Evolutionary conservation across 2,797 vertebrate species (phyloP).

Genomic region (Sparus aurata): DNA sequence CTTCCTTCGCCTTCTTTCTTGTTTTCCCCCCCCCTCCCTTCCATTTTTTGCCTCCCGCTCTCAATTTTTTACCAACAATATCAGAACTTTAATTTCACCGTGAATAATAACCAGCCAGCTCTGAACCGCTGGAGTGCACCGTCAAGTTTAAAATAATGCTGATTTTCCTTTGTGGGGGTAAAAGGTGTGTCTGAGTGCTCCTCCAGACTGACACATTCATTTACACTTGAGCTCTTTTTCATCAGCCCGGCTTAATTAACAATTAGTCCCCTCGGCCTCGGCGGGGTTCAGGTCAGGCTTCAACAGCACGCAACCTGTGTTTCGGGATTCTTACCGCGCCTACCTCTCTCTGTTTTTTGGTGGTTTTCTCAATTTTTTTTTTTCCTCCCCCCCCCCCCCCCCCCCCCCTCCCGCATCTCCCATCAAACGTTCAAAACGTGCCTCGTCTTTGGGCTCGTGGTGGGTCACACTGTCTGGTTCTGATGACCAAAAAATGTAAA

Average conservation of each 20-base stretch:
- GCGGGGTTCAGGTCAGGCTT: constrained; percentile 66
- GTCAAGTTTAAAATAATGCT: constrained; percentile 72
- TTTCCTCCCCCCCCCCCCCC: constrained; percentile 4
- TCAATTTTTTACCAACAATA: constrained; percentile 47
- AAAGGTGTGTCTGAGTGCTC: constrained; percentile 71
- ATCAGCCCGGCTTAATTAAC: constrained; percentile 77
- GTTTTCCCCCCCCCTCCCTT: neutral
- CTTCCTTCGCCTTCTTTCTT: constrained; percentile 20
- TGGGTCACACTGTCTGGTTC: constrained; percentile 4
- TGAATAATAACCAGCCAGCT: constrained; percentile 61
- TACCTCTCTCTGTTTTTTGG: constrained; percentile 52
- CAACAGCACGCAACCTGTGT: constrained; percentile 51
- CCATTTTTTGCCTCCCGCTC: constrained; percentile 1
- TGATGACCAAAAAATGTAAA: constrained; percentile 14
- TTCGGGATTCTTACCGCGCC: constrained; percentile 45
- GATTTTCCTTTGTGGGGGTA: constrained; percentile 62
- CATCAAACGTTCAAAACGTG: neutral
- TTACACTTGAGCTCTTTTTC: constrained; percentile 79
- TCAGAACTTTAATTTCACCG: constrained; percentile 63
- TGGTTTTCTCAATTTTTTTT: constrained; percentile 21
- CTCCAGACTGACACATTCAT: constrained; percentile 76
- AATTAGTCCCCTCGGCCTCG: constrained; percentile 74
- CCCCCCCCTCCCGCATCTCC: constrained; percentile 4
- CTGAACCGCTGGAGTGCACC: constrained; percentile 52
- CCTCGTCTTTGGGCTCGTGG: neutral